A percentile compares a stretch with the other conserved stretches of the same genome.
These are phyloP conservation scores for Coenonympha glycerion DNA, from an alignment of 2,888 invertebrate genomes.

Conservation along the genomic window DNA sequence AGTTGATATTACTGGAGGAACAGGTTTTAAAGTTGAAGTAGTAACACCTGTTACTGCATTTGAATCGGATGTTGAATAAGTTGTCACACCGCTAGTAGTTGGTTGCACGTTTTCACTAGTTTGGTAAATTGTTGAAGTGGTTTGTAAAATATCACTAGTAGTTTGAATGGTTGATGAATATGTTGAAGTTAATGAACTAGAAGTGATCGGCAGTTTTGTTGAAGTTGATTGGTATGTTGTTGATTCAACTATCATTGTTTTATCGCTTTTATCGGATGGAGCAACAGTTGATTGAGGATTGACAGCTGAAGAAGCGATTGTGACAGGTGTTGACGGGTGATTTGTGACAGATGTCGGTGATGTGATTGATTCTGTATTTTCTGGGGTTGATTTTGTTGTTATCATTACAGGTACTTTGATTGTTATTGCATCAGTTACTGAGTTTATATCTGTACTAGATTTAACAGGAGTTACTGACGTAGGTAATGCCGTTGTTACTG, in stretches of 20 bases:
- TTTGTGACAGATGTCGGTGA: not conserved
- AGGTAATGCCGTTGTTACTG: not conserved
- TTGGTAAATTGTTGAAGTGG: too few relatives aligned
- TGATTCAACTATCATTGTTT: not conserved
- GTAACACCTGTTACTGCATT: not conserved
- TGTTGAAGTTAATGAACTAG: not conserved
- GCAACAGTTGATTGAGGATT: not conserved
- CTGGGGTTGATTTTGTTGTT: not conserved
- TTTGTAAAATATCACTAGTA: not conserved
- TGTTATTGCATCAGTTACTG: not conserved
- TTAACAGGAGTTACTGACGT: not conserved
- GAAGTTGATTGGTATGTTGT: not conserved
- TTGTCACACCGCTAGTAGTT: too few relatives aligned
- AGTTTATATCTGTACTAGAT: too few relatives aligned
- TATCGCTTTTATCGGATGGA: not conserved
- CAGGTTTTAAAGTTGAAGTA: not conserved
- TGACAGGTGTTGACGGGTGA: not conserved
- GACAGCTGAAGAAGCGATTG: too few relatives aligned
- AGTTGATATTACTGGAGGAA: not conserved
- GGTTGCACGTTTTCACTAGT: too few relatives aligned
- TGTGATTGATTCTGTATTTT: not conserved
- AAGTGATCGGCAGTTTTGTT: not conserved
- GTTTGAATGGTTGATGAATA: not conserved
- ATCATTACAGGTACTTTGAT: not conserved
- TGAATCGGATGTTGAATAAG: not conserved